Evolutionary conservation across 1,140 invertebrate species (phyloP).

Genomic region (Drosophila pseudoananassae): DNA sequence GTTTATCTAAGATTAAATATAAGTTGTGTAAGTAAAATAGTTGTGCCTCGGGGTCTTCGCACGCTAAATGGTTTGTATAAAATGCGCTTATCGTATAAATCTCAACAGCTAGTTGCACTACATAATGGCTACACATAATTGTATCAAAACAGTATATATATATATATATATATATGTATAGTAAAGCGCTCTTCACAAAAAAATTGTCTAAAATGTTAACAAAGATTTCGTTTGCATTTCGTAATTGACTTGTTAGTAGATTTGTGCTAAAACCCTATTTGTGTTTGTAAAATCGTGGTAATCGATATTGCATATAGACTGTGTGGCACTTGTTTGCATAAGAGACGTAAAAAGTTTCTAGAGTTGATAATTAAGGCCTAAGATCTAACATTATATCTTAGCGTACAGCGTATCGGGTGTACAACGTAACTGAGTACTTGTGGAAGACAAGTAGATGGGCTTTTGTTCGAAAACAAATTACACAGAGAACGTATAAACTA

Average conservation of each 20-base stretch:
- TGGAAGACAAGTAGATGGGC: conserved; percentile 66
- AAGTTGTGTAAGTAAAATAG: conserved; percentile 10
- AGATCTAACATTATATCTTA: conserved; percentile 13
- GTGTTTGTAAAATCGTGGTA: conserved; percentile 29
- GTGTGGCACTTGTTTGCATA: conserved; percentile 78
- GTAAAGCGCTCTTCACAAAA: conserved; percentile 31
- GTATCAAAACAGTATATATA: conserved; percentile 45
- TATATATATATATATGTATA: conserved; percentile 7
- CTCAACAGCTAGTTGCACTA: conserved; percentile 30
- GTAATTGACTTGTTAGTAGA: conserved; percentile 60
- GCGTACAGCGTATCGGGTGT: conserved; percentile 34
- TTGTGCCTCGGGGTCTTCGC: conserved; percentile 8
- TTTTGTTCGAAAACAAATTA: conserved; percentile 47
- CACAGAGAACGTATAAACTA: conserved; percentile 27
- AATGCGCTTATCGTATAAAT: conserved; percentile 26
- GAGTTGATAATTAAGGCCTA: conserved; percentile 17
- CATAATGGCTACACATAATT: conserved; percentile 53
- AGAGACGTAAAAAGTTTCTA: conserved; percentile 46
- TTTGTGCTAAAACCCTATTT: conserved; percentile 37
- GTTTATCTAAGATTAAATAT: conserved; percentile 34
- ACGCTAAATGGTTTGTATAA: conserved; percentile 13
- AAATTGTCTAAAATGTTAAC: conserved; percentile 59
- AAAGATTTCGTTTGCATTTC: conserved; percentile 17
- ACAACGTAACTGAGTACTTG: conserved; percentile 50
- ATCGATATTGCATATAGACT: conserved; percentile 46